Percentiles rank a stretch among this genome's conserved stretches.
These are phyloP conservation scores for Dryobotodes eremita DNA, from an alignment of 2,888 invertebrate genomes.

Conservation along the genomic window DNA sequence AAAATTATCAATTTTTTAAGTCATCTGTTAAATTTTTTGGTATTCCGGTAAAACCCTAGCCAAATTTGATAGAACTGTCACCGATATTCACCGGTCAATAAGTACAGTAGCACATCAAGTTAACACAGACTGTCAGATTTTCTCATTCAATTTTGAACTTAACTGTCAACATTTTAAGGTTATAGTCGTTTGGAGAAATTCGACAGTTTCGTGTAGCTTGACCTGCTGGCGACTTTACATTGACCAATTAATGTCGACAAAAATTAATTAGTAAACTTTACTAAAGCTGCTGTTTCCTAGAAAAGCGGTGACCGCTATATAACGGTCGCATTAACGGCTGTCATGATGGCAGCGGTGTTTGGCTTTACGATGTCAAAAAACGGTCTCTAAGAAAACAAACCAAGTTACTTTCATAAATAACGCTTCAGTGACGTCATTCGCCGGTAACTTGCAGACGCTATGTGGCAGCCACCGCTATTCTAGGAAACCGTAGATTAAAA, in stretches of 20 bases:
- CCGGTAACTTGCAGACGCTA: background rate
- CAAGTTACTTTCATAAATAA: no score
- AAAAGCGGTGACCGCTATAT: background rate
- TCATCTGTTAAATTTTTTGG: slow-evolving; percentile 4
- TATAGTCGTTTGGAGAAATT: no score
- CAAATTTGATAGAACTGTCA: background rate
- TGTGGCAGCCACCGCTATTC: background rate
- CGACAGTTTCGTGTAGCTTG: no score
- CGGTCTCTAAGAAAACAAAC: no score
- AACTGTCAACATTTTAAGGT: no score
- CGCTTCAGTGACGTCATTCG: background rate
- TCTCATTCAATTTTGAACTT: no score
- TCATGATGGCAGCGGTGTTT: no score
- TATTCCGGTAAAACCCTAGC: slow-evolving; percentile 4
- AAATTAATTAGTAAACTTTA: background rate
- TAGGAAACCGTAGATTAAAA: no score
- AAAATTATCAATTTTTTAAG: background rate
- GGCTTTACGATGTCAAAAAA: no score
- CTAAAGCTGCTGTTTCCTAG: background rate
- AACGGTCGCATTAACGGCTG: background rate
- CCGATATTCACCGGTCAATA: background rate
- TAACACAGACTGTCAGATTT: no score
- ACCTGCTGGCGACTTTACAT: no score
- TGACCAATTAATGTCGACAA: background rate
- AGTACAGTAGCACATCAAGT: no score